Evolutionary conservation across 37 sponge, comb jelly and placozoan species (phyloP).

Genomic region (Crambe crambe): DNA sequence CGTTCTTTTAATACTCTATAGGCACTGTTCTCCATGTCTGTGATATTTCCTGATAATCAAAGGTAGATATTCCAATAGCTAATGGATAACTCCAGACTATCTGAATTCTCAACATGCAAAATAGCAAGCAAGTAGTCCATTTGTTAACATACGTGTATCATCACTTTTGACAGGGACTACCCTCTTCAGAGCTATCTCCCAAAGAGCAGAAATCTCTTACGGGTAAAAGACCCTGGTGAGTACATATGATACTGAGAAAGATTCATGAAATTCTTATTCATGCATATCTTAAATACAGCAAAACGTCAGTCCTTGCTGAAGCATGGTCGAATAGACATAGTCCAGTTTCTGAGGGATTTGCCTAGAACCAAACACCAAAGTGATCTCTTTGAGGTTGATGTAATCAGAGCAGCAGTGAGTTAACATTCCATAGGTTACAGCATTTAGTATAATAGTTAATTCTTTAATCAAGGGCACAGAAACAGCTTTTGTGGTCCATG

Average conservation of each 20-base stretch:
- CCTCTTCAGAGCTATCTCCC: constrained; percentile 17
- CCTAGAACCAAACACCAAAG: constrained; percentile 48
- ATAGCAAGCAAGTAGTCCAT: too few relatives aligned
- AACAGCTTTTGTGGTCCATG: constrained; percentile 51
- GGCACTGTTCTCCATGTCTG: constrained; percentile 52
- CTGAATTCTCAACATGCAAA: too few relatives aligned
- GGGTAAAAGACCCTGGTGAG: constrained; percentile 50
- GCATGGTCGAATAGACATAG: constrained; percentile 61
- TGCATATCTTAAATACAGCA: too few relatives aligned
- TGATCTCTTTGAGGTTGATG: constrained; percentile 54
- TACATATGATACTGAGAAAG: not conserved
- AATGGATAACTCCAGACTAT: too few relatives aligned
- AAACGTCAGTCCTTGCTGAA: constrained; percentile 48
- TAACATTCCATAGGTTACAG: too few relatives aligned
- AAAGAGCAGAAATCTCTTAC: constrained; percentile 22
- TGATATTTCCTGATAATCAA: constrained; percentile 14
- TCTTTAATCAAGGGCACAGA: constrained; percentile 7
- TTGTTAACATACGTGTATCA: not conserved
- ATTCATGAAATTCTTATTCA: too few relatives aligned
- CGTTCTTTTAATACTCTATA: not conserved
- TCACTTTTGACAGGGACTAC: constrained; percentile 18
- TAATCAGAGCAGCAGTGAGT: constrained; percentile 51
- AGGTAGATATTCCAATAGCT: too few relatives aligned
- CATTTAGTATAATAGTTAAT: not conserved
- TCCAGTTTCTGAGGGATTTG: constrained; percentile 52